These are phyloP conservation scores for Cinclus mexicanus DNA, from an alignment of 2,113 vertebrate genomes.

Conservation along the genomic window DNA sequence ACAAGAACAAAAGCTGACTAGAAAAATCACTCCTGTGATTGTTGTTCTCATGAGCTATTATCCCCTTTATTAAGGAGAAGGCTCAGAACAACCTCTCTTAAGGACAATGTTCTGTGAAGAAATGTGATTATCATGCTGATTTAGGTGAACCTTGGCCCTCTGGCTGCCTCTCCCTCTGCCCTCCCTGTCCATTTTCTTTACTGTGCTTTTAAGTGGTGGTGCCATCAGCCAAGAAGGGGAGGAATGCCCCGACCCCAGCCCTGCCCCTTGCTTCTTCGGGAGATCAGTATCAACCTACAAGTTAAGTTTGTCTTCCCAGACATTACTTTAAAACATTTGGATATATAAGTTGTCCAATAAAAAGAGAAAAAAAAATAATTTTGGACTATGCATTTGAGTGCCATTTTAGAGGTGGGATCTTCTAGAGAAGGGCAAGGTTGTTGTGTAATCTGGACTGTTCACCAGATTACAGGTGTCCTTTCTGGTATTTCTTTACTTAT, in stretches of 20 bases:
- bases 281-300: not conserved
- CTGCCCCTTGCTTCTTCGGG: accelerated
- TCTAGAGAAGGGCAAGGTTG: not conserved
- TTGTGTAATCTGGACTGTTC: not conserved
- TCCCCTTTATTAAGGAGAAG: slow-evolving; percentile 55
- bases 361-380: not conserved
- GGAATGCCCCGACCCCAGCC: not conserved
- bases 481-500: not conserved
- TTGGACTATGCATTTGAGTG: accelerated
- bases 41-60: slow-evolving; percentile 53
- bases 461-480: not conserved
- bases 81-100: slow-evolving; percentile 41
- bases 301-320: not conserved
- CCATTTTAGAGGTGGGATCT: not conserved
- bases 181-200: not conserved
- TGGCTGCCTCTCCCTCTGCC: not conserved
- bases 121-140: slow-evolving; percentile 60
- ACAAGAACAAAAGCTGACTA: slow-evolving; percentile 56
- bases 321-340: not conserved
- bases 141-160: slow-evolving; percentile 34
- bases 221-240: not conserved
- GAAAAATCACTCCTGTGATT: slow-evolving; percentile 22
- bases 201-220: not conserved
- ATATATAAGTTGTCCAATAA: not conserved
- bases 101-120: slow-evolving; percentile 24